A percentile compares a stretch with the other conserved stretches of the same genome.
phyloP scores from a whole-genome alignment of 2,113 vertebrate genomes.

The Upupa epops region DNA sequence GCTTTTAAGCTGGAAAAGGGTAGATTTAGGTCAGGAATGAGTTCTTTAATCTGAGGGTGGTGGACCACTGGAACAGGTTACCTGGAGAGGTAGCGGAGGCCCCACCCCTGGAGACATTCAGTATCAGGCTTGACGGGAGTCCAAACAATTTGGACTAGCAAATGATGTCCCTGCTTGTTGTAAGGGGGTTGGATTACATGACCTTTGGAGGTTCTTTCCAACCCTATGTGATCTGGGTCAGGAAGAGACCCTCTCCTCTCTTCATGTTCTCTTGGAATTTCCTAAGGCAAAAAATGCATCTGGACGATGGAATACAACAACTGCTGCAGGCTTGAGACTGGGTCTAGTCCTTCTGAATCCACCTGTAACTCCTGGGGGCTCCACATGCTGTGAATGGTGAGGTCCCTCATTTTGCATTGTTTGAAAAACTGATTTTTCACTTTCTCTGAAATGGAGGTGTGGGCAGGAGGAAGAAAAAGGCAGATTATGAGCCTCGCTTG shows the following conservation, averaged over 20 bases:
- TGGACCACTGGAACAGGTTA: too few species aligned
- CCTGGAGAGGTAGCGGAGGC: too few species aligned
- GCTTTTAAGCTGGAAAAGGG: too few species aligned
- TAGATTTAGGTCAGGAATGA: too few species aligned
- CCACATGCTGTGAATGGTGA: neutral
- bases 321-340: neutral
- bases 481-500: neutral
- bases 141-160: too few species aligned
- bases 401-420: neutral
- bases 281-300: neutral
- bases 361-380: neutral
- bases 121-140: too few species aligned
- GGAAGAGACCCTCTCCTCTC: neutral
- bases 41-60: too few species aligned
- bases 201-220: too few species aligned
- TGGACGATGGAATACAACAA: fast-evolving
- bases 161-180: too few species aligned
- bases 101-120: too few species aligned
- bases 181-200: too few species aligned
- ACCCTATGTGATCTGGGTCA: too few species aligned
- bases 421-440: neutral
- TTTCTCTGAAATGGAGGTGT: neutral
- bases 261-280: neutral
- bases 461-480: neutral
- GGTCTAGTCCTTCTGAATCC: neutral